Evolutionary conservation across 2,113 vertebrate species (phyloP), one percentile per base, ranked within the genome.

Genomic region (Mustela lutreola): DNA sequence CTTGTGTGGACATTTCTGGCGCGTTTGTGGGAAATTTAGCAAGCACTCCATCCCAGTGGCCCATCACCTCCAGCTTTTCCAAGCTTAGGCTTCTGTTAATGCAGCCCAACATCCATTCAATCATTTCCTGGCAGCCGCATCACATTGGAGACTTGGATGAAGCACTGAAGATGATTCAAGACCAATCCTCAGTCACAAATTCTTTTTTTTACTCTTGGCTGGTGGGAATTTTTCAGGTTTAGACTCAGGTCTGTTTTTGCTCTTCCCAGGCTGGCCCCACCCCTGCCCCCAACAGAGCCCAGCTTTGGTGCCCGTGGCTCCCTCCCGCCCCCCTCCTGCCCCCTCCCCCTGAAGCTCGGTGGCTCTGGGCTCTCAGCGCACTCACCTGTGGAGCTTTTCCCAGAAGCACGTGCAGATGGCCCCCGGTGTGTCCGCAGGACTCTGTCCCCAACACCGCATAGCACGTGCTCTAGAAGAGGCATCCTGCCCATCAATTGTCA

Each of bases 281-380:
- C 16, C 28, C 8, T 45, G 60, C 36, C 36, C 36, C 36, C 36
- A 36, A 36, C 36, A 36, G 36, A 36, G 2, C 36, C 36, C 36
- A 36, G 36, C 24, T 45, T 45, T 14, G 14, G 24, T 4, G 12
- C 39, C 3, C 0, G 39, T 4, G 39, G 73, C 39, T 31, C 39
- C 39, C 10, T n/a, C 28, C 42, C 18, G 39, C 62, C 15, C 0
- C 11, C 28, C 62, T 22, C 70, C 18, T 11, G 5, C 21, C 70
- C 21, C 71, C 36, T 11, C 36, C 36, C 2, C 21, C 36, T 12
- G 36, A 39, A 73, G 36, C 67, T 7, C 0, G 4, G 67, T 9
- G 1, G 1, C 67, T 18, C 65, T 65, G 5, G 2, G 10, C 11
- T 15, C 28, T 33, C 12, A 0, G 81, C 3, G 26, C 45, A 58